These are phyloP conservation scores for Chaetodon auriga DNA, from an alignment of 2,113 vertebrate species.

Conservation along the genomic window DNA sequence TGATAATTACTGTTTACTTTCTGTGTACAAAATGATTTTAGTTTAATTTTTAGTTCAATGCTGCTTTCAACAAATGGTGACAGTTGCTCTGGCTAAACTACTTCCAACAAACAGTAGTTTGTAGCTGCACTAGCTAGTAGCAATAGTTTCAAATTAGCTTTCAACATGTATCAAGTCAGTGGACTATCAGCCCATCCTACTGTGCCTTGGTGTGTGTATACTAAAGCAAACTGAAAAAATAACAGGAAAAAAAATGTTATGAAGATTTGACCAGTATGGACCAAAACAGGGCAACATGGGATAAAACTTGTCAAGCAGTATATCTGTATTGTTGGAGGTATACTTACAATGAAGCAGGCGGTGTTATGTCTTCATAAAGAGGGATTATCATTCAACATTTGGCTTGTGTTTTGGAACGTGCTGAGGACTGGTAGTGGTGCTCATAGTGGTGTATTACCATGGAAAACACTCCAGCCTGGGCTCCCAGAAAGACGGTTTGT, in stretches of 20 bases:
- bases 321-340: constrained; percentile 4
- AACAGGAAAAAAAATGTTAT: neutral
- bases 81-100: too few species aligned
- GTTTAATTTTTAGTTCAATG: too few species aligned
- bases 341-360: constrained; percentile 18
- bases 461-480: constrained; percentile 44
- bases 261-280: neutral
- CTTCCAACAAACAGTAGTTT: too few species aligned
- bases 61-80: too few species aligned
- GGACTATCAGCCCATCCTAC: neutral
- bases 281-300: neutral
- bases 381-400: constrained; percentile 35
- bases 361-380: constrained; percentile 28
- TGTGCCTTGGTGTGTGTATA: too few species aligned
- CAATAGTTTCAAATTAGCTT: neutral
- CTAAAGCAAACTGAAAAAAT: neutral
- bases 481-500: constrained; percentile 23
- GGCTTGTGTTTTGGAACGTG: constrained; percentile 18
- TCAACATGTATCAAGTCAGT: neutral
- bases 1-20: too few species aligned
- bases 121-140: neutral
- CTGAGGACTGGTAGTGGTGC: constrained; percentile 13
- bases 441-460: constrained; percentile 36
- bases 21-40: too few species aligned
- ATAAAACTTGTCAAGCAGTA: neutral